Percentiles rank a stretch among this genome's conserved stretches.
Conservation (phyloP, 2,888 invertebrate genomes). For the Athalia circularis region DNA sequence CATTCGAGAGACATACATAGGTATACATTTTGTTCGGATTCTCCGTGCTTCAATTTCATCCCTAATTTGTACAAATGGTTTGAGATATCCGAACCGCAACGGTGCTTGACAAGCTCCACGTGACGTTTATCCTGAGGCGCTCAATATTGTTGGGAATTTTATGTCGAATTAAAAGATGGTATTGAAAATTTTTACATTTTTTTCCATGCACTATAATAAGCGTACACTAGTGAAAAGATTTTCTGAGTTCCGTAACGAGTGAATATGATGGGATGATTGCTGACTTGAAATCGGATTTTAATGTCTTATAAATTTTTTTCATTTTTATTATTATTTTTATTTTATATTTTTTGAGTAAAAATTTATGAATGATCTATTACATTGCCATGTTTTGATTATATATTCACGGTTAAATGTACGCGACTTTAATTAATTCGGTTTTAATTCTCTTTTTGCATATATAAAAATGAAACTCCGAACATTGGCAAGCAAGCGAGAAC, state of each 20-base stretch:
- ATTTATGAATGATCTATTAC: no score
- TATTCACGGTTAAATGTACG: slow-evolving; percentile 22
- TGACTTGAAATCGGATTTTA: no score
- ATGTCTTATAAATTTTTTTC: no score
- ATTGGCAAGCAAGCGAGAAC: slow-evolving; percentile 63
- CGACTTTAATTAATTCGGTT: slow-evolving; percentile 17
- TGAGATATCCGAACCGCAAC: slow-evolving; percentile 19
- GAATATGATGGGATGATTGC: no score
- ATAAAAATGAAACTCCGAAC: slow-evolving; percentile 48
- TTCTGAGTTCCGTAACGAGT: no score
- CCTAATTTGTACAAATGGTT: slow-evolving; percentile 43
- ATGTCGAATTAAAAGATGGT: neutral
- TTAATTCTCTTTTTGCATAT: slow-evolving; percentile 20
- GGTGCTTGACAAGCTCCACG: slow-evolving; percentile 28
- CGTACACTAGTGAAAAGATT: no score
- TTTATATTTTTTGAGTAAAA: no score
- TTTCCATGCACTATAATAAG: neutral
- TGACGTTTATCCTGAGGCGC: slow-evolving; percentile 7
- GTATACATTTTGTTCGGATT: slow-evolving; percentile 2
- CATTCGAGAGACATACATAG: neutral
- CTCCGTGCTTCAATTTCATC: slow-evolving; percentile 6
- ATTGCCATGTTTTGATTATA: neutral
- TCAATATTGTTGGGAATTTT: slow-evolving; percentile 28
- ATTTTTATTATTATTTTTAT: no score
- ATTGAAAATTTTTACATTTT: neutral